A percentile compares a stretch with the other conserved stretches of the same genome.
Evolutionary conservation across 2,888 invertebrate species (phyloP).

Genomic region (Dasysyrphus tricinctus): DNA sequence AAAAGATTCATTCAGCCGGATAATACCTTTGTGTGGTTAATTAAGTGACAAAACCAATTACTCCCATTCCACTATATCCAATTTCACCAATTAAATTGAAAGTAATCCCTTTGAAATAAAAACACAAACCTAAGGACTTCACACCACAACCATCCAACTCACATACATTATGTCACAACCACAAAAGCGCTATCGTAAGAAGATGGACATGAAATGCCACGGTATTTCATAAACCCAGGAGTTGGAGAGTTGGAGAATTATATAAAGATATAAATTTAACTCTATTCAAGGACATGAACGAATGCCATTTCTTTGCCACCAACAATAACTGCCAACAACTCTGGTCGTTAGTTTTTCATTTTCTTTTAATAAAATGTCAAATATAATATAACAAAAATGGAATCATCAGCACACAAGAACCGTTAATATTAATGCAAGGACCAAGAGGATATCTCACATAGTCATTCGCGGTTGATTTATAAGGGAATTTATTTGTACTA

Average conservation of each 20-base stretch:
- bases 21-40: slow-evolving; percentile 10
- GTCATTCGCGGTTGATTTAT: slow-evolving; percentile 15
- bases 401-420: slow-evolving; percentile 1
- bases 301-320: background rate
- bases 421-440: slow-evolving; percentile 23
- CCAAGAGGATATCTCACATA: background rate
- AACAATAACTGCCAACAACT: background rate
- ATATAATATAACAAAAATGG: slow-evolving; percentile 1
- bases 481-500: background rate
- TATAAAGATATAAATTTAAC: background rate
- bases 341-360: slow-evolving; percentile 14
- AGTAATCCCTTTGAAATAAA: background rate
- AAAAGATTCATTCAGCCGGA: background rate
- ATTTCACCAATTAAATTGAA: background rate
- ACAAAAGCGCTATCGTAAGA: too few species aligned
- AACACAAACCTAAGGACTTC: background rate
- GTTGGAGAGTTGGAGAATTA: background rate
- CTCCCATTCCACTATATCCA: background rate
- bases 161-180: background rate
- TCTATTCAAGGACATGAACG: slow-evolving; percentile 6
- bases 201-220: background rate
- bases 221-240: background rate
- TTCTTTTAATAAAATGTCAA: slow-evolving; percentile 17
- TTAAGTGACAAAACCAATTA: background rate
- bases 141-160: background rate